Evolutionary conservation across 2,797 vertebrate species (phyloP).

Genomic region (Myotis myotis): DNA sequence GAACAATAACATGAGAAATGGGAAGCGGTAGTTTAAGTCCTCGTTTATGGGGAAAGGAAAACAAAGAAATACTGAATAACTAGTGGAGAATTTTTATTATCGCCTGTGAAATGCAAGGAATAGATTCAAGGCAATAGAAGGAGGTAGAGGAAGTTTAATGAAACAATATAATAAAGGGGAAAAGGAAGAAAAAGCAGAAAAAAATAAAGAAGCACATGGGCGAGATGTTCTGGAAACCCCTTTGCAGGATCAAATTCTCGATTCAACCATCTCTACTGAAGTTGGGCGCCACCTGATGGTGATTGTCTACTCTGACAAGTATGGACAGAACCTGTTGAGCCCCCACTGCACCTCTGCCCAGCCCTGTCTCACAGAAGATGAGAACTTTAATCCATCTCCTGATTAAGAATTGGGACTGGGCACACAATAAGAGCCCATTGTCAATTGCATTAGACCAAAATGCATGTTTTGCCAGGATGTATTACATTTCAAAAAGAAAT

Average conservation of each 20-base stretch:
- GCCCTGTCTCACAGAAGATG: background rate
- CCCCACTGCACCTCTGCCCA: background rate
- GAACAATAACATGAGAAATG: background rate
- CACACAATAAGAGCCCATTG: background rate
- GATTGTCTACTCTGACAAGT: background rate
- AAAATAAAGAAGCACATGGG: background rate
- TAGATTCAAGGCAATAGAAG: background rate
- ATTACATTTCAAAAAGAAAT: background rate
- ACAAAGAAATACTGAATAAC: constrained; percentile 16
- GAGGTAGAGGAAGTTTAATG: background rate
- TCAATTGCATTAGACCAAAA: background rate
- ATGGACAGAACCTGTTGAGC: background rate
- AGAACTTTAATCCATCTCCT: background rate
- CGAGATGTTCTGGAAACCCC: background rate
- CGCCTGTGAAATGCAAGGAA: constrained; percentile 29
- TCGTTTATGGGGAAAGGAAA: background rate
- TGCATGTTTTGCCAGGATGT: background rate
- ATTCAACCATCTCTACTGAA: background rate
- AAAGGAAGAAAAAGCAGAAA: background rate
- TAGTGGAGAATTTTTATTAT: background rate
- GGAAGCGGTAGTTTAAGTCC: background rate
- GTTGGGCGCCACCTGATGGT: constrained; percentile 66
- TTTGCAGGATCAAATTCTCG: background rate
- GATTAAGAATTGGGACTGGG: background rate
- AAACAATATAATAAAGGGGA: background rate